These are phyloP conservation scores for Rhaphigaster nebulosa DNA, from an alignment of 2,888 invertebrate species.

Conservation along the genomic window DNA sequence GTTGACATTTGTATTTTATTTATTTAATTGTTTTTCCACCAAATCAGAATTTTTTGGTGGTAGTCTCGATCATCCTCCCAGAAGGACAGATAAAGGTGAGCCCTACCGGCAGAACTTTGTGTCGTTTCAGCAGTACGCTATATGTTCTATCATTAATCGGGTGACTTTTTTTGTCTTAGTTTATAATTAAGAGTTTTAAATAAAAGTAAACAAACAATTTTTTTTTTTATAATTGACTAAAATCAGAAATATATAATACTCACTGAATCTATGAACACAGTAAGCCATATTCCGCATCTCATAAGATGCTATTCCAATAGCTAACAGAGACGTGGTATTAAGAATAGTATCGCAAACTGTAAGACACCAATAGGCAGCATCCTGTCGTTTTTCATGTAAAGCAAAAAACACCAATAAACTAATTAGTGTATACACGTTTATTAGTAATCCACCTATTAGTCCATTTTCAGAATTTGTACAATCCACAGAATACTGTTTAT, in stretches of 20 bases:
- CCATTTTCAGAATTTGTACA: constrained; percentile 73
- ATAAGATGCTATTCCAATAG: constrained; percentile 42
- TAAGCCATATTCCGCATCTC: constrained; percentile 54
- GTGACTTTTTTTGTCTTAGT: too few species aligned
- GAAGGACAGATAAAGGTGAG: too few species aligned
- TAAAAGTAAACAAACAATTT: too few species aligned
- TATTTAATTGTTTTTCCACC: too few species aligned
- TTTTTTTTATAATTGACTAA: too few species aligned
- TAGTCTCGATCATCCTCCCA: too few species aligned
- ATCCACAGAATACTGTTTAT: constrained; percentile 73
- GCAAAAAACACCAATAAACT: constrained; percentile 94
- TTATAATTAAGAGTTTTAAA: too few species aligned
- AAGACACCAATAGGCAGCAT: constrained; percentile 42
- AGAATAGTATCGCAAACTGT: constrained; percentile 51
- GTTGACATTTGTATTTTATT: too few species aligned
- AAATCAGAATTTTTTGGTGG: too few species aligned
- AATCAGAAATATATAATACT: not conserved
- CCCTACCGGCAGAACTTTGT: too few species aligned
- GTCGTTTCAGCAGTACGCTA: too few species aligned
- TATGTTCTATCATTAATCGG: too few species aligned
- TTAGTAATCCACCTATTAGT: constrained; percentile 75
- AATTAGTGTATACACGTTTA: constrained; percentile 86
- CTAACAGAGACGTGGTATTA: constrained; percentile 40
- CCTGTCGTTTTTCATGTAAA: constrained; percentile 69
- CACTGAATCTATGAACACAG: constrained; percentile 57